Evolutionary conservation across 2,797 vertebrate genomes (phyloP).

Genomic region (Cephalopachus bancanus): DNA sequence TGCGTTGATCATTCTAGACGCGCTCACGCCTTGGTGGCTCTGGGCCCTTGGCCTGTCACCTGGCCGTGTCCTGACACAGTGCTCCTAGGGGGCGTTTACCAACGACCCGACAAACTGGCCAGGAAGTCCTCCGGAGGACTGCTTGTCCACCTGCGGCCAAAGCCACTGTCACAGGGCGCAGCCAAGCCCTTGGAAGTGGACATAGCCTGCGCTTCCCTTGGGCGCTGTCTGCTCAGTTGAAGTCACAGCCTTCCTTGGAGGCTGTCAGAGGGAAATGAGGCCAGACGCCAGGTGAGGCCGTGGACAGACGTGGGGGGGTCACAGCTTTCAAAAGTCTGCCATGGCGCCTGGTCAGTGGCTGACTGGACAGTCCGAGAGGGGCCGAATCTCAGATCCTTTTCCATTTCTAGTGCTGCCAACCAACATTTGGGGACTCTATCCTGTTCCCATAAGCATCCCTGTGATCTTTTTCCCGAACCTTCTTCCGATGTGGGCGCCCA

Average conservation of each 20-base stretch:
- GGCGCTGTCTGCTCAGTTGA: neutral
- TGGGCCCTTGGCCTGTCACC: neutral
- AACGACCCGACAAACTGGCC: neutral
- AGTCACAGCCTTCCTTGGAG: neutral
- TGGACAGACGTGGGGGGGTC: neutral
- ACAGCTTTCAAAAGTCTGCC: neutral
- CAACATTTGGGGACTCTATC: neutral
- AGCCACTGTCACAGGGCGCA: neutral
- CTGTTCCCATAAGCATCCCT: neutral
- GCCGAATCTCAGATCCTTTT: neutral
- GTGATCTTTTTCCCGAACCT: neutral
- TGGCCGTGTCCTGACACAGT: neutral
- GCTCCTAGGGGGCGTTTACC: neutral
- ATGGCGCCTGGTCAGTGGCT: neutral
- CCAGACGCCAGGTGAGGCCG: neutral
- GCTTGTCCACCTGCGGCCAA: neutral
- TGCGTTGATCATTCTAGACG: neutral
- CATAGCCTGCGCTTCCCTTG: neutral
- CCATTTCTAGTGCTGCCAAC: neutral
- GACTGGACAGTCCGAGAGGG: neutral
- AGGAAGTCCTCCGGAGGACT: neutral
- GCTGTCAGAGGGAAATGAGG: slow-evolving; percentile 11
- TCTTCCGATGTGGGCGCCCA: neutral
- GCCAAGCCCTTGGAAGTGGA: neutral
- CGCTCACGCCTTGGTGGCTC: no score